phyloP scores from a whole-genome alignment of 2,113 vertebrate species.

The Pterocles burchelli region DNA sequence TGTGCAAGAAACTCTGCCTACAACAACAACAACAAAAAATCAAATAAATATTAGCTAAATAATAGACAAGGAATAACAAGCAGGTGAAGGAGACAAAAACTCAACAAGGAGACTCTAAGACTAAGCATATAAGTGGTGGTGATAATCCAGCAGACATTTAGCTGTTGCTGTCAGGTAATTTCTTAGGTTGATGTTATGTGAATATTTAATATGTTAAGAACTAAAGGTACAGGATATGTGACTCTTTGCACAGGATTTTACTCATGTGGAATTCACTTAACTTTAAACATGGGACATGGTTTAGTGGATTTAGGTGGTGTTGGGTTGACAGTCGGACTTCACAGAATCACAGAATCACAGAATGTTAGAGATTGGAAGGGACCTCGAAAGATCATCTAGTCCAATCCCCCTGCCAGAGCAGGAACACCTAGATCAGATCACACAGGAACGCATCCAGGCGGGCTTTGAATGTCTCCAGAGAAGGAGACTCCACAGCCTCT shows the following conservation, averaged over 20 bases:
- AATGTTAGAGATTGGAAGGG: no score
- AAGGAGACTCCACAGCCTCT: no score
- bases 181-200: neutral
- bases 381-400: no score
- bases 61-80: neutral
- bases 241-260: neutral
- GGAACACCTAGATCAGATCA: no score
- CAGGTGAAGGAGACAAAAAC: neutral
- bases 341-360: no score
- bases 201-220: neutral
- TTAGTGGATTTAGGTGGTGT: no score
- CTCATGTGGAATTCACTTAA: neutral
- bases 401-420: no score
- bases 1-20: neutral
- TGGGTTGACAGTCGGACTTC: no score
- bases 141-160: accelerated
- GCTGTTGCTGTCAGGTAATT: neutral
- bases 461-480: no score
- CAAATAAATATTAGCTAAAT: neutral
- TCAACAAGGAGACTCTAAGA: neutral
- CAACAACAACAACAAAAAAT: neutral
- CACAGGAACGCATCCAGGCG: no score
- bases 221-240: neutral
- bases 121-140: neutral
- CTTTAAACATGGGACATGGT: neutral